Base-by-base conservation (phyloP, 30 jellyfish, hydroid and myxozoan species). In the Turritopsis dohrnii region DNA sequence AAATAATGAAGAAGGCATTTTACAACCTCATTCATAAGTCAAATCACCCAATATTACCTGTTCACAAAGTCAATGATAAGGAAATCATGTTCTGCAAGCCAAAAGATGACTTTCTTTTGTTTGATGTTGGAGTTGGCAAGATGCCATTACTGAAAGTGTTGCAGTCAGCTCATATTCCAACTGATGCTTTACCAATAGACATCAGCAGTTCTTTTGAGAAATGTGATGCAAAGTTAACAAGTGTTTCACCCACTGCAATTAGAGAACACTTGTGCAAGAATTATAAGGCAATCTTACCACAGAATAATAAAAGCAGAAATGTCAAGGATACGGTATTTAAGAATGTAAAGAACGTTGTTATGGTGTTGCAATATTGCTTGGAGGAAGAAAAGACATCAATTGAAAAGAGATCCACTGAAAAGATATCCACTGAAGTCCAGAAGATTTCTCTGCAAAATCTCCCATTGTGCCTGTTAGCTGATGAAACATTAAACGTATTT, bases 391-490 rank as follows among this genome's bases (percentile, higher is more conserved):
- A 1, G 9, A 23, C 77, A 69, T 41, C 60, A 41, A 41, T 5
- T 41, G 60, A 41, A 41, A 13, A 41, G 13, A 41, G 13, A 3
- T 5, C 5, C 60, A 41, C n/a, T n/a, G n/a, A n/a, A n/a, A 13
- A 41, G 13, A 41, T 3, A 3, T 5, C 5, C 60, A 41, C 60
- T 41, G 60, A 41, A 41, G 13, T 41, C 20, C 71, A n/a, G 17
- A 8, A n/a, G 22, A 9, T 69, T 69, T 74, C 71, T 18, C 80
- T 90, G 19, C 83, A 81, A 16, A 95, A 88, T 21, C 53, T 90
- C 20, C 97, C 97, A 9, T 87, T 90, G 29, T 80, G 92, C 19
- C 69, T 90, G 54, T 71, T 87, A 21, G 97, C 92, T 16, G 91
- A 90, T 73, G 87, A 72, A 7, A 20, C 60, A 25, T 65, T 90